Conservation (phyloP, 1,140 invertebrate genomes). For the Diprion similis region DNA sequence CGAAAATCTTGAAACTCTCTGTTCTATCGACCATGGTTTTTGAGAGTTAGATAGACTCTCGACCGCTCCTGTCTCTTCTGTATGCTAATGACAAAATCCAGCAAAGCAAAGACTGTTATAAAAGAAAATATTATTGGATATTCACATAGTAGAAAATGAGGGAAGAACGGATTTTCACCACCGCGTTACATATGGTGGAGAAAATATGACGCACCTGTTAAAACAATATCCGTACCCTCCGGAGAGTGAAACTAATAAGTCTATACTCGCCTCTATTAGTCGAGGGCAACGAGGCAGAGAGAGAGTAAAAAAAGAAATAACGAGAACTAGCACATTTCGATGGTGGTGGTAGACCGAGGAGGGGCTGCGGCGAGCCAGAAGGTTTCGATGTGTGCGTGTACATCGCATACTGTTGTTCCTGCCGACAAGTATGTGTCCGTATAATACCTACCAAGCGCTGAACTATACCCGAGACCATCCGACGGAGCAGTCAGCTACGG, state of each 20-base stretch:
- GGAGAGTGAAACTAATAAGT: background rate
- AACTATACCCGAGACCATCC: background rate
- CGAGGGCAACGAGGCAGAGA: conserved; percentile 6
- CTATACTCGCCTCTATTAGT: background rate
- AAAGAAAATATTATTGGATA: too few species aligned
- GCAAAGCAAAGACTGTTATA: too few species aligned
- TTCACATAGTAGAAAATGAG: too few species aligned
- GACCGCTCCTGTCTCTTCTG: too few species aligned
- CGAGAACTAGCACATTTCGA: background rate
- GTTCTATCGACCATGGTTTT: too few species aligned
- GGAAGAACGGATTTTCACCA: too few species aligned
- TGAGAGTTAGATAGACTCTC: too few species aligned
- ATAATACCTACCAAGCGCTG: background rate
- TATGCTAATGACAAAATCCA: too few species aligned
- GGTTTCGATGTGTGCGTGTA: background rate
- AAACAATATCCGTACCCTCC: background rate
- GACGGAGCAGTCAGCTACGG: conserved; percentile 3
- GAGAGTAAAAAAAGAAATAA: background rate
- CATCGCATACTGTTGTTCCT: background rate
- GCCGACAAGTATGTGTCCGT: background rate
- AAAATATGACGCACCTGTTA: background rate
- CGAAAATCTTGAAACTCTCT: too few species aligned
- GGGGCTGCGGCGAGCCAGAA: background rate
- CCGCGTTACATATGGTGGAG: too few species aligned
- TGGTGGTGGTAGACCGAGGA: background rate